Evolutionary conservation across 2,888 invertebrate genomes (phyloP), one percentile per base, ranked within the genome.

Genomic region (Sthenelais limicola): DNA sequence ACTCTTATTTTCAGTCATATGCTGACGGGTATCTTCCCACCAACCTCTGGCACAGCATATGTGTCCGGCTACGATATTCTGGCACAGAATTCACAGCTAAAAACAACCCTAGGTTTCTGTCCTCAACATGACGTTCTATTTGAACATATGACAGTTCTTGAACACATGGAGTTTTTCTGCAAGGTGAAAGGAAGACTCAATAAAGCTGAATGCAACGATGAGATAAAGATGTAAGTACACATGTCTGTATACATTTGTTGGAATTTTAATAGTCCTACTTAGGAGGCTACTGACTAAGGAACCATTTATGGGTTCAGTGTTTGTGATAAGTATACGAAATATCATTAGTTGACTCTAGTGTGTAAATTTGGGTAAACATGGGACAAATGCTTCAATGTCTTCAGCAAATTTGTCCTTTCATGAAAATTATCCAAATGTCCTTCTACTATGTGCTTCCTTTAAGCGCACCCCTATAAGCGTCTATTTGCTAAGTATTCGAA

Each of bases 101-200:
- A 84, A 49, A 78, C 79, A 43, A 75, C 82, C 35, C 73, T 89
- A 26, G 89, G 89, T n/a, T 80, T 87, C 58, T 89, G 89, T 80
- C 88, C 89, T 1, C 89, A 89, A 76, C 84, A 87, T 73, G 87
- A 89, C 76, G 81, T 86, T 1, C 79, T 89, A n/a, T 88, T 86
- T 80, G 84, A 85, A 54, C 84, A 82, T 72, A 83, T 89, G 84
- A 88, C 88, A 7, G 87, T 89, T 5, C 75, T 81, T 71, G 88
- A 89, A 74, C 89, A 89, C 78, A 80, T 89, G 78, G 77, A 85
- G 66, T 86, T 89, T 73, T 89, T 84, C 78, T 84, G 83, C 12
- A 80, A 83, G 12, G 78, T 89, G 21, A 89, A 89, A 75, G 83
- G 83, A 26, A 62, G 51, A 3, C 24, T 28, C 2, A 18, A 48